Base-by-base conservation (phyloP, 2,888 invertebrate genomes). In the Xanthia icteritia region DNA sequence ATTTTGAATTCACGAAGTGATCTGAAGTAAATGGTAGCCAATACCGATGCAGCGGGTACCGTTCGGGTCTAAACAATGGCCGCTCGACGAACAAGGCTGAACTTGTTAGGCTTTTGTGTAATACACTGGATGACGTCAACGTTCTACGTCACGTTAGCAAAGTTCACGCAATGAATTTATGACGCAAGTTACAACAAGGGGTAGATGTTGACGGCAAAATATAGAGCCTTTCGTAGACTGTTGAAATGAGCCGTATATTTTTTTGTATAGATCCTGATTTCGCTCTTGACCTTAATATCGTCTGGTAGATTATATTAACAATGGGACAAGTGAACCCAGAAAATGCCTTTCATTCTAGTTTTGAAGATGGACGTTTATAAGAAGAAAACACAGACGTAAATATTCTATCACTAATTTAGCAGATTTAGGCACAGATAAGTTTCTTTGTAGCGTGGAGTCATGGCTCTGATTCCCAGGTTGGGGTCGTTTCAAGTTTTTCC, bases 1-100 rank as follows among this genome's bases (percentile, higher is more conserved):
- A 80, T 83, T 69, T 80, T 42, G 79, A 58, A 69, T 79, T 58
- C 56, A 67, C 83, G 83, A 67, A 82, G 60, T 77, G 77, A 27
- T 67, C 69, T 36, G 69, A 78, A 68, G 79, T 78, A 68, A 51
- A 68, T 67, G 27, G 58, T 27, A 79, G 51, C 79, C 70, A 79
- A 80, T 78, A 68, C 23, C 23, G 70, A 77, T 20, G 51, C 79
- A 58, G 51, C 20, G 64, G 79, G 23, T 15, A 23, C 23, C 69
- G 42, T 51, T 79, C 64, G 51, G 36, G 23, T 48, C 42, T 36
- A 51, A 83, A 79, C 83, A 80, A 83, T 54, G 15, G 83, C 56
- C 17, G 36, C 20, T 63, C 42, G 23, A n/a, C 64, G 69, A 83
- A 61, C 66, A 48, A 69, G 51, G 42, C 51, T 36, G 51, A 36